Percentiles rank a stretch among this genome's conserved stretches.
These are phyloP conservation scores for Drosophila borborema DNA, from an alignment of 2,888 invertebrate species.

Conservation along the genomic window DNA sequence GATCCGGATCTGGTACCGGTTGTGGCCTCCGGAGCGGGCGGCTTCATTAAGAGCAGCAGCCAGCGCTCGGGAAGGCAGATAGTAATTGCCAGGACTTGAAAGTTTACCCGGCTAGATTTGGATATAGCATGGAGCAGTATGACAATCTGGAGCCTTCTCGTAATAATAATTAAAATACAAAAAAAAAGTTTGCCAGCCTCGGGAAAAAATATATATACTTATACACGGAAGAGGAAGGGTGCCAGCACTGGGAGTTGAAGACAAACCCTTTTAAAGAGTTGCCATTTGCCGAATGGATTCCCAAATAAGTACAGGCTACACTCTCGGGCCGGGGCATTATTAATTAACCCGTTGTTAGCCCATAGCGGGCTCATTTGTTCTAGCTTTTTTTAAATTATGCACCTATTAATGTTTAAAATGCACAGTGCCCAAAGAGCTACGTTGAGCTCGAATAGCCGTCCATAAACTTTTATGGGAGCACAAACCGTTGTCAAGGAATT, in stretches of 20 bases:
- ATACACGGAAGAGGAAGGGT: neutral
- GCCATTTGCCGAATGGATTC: conserved; percentile 69
- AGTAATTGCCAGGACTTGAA: conserved; percentile 68
- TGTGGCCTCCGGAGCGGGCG: conserved; percentile 11
- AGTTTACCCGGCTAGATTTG: conserved; percentile 55
- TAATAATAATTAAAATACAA: conserved; percentile 71
- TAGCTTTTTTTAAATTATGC: conserved; percentile 71
- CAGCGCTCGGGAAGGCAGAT: conserved; percentile 42
- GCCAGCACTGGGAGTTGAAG: conserved; percentile 52
- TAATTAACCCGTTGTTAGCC: conserved; percentile 75
- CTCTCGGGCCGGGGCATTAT: conserved; percentile 59
- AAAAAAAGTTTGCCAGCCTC: conserved; percentile 33
- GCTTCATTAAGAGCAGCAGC: conserved; percentile 51
- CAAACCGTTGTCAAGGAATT: conserved; percentile 38
- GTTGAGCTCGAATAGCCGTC: conserved; percentile 35
- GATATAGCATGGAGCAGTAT: conserved; percentile 22
- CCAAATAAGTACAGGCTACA: conserved; percentile 61
- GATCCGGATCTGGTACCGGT: conserved; percentile 22
- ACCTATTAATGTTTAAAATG: conserved; percentile 77
- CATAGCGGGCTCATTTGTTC: conserved; percentile 63
- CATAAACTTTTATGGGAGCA: conserved; percentile 67
- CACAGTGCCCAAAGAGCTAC: conserved; percentile 42
- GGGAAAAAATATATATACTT: conserved; percentile 13
- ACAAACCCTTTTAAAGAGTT: conserved; percentile 68
- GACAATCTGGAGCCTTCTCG: conserved; percentile 39